Evolutionary conservation across 2,797 vertebrate species (phyloP), one percentile per base, ranked within the genome.

Genomic region (Chloroceryle inda): DNA sequence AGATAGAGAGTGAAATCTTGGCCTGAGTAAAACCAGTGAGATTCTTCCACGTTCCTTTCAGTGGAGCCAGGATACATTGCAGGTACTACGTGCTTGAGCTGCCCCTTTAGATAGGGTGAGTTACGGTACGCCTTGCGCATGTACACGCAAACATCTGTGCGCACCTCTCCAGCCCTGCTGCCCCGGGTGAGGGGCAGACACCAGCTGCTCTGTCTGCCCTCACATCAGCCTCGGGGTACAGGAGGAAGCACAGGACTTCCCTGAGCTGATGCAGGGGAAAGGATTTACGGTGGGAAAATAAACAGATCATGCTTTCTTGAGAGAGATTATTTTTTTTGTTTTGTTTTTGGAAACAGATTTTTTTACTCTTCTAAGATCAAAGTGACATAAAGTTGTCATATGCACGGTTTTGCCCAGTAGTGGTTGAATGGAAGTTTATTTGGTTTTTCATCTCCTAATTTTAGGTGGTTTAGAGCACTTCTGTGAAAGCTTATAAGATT

Each of bases 201-300:
- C 13, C 10, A 29, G 7, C 77, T 44, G 18, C 55, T 82, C 58
- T n/a, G 22, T 23, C 33, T 81, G 40, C 59, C 35, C 3, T 59
- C 42, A 53, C 35, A 4, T 56, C 42, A 58, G 68, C 73, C 91
- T 62, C 10, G 1, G 55, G 63, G 31, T 38, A 26, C 50, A 8
- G 35, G 19, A 93, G 40, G 38, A 94, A 81, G 24, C 11, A 1
- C n/a, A 85, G 37, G 67, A 53, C 27, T 80, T 68, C n/a, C 64
- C 37, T 88, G 49, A 87, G 80, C n/a, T 92, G 92, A 55, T 67
- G 20, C 58, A 85, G 38, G 55, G 33, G 63, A 47, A 62, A 67
- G 31, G 62, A 87, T 93, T 64, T 85, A 26, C 42, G 53, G 13
- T 18, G n/a, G 9, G 27, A 84, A 94, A 79, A 89, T 35, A 95